phyloP scores from a whole-genome alignment of 2,113 vertebrate genomes.

The Phalacrocorax carbo region DNA sequence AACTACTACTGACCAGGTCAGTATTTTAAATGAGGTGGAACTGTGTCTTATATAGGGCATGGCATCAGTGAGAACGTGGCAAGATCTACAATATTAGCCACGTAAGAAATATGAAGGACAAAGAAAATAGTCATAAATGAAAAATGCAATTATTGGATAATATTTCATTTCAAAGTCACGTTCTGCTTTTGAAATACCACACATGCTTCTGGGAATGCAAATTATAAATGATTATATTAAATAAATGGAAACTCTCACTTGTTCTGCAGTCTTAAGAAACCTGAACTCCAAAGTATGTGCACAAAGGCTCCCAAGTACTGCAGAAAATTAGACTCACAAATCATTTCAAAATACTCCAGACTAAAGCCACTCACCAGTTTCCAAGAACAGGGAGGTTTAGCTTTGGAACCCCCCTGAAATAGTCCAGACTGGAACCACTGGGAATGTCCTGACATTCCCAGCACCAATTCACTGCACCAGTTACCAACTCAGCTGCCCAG shows the following conservation, averaged over 20 bases:
- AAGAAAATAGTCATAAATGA: background rate
- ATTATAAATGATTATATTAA: background rate
- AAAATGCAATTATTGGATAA: background rate
- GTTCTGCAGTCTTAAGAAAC: background rate
- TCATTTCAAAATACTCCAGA: background rate
- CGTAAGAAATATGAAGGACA: background rate
- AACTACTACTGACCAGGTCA: background rate
- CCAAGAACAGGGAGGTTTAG: background rate
- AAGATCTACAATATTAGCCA: background rate
- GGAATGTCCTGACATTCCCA: background rate
- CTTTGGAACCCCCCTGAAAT: fast-evolving
- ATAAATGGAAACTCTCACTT: background rate
- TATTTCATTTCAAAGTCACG: background rate
- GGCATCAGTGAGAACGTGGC: background rate
- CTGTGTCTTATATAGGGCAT: background rate
- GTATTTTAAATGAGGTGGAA: background rate
- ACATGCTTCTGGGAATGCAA: background rate
- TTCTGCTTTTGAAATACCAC: background rate
- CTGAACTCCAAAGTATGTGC: background rate
- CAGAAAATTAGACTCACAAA: background rate
- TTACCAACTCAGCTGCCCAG: background rate
- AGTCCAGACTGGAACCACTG: background rate
- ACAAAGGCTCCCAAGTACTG: background rate
- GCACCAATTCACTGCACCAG: background rate
- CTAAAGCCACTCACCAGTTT: background rate